Percentiles rank a stretch among this genome's conserved stretches.
phyloP scores from a whole-genome alignment of 2,797 vertebrate genomes.

The Bucorvus abyssinicus region DNA sequence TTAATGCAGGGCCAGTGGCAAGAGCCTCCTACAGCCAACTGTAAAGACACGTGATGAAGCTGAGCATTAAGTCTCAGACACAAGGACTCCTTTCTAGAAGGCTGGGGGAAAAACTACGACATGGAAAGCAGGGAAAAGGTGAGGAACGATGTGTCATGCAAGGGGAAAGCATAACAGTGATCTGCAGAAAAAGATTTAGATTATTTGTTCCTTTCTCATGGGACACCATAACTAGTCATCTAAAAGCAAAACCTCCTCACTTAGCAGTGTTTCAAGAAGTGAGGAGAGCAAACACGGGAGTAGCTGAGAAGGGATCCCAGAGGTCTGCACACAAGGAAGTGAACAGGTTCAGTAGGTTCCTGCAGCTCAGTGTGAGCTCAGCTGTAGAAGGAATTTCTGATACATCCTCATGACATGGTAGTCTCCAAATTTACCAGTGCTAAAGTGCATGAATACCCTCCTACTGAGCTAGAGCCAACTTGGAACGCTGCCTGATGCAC shows the following conservation, averaged over 20 bases:
- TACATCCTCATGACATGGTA: background rate
- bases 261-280: background rate
- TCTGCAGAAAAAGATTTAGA: background rate
- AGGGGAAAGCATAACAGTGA: background rate
- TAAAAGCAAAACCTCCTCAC: background rate
- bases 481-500: background rate
- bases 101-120: background rate
- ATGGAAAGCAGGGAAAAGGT: background rate
- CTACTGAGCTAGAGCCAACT: background rate
- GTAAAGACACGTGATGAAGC: accelerated
- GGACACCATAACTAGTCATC: background rate
- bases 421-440: background rate
- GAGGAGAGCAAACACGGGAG: background rate
- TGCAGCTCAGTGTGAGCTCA: background rate
- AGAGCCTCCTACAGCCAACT: background rate
- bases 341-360: background rate
- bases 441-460: background rate
- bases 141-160: background rate
- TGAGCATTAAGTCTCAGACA: background rate
- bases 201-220: background rate
- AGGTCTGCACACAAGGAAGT: background rate
- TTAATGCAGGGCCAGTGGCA: background rate
- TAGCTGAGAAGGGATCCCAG: background rate
- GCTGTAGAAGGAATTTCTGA: background rate
- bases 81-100: background rate